Conservation (phyloP, 1,140 invertebrate genomes). For the Psilanteris sp. region DNA sequence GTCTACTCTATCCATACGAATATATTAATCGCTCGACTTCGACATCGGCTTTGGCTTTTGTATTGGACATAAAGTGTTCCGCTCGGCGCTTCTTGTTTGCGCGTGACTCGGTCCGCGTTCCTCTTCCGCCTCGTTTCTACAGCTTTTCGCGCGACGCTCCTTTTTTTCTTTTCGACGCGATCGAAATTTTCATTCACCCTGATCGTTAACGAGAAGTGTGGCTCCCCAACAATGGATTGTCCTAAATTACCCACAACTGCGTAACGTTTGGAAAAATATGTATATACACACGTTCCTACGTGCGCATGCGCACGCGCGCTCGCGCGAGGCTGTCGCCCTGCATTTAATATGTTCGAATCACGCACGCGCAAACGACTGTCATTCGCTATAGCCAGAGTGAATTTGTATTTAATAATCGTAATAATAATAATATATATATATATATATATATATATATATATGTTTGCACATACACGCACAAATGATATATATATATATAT, state of each 20-base stretch:
- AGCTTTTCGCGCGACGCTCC: conserved; percentile 9
- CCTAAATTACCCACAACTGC: conserved; percentile 45
- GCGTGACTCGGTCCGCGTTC: no score
- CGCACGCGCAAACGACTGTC: conserved; percentile 8
- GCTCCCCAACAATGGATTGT: conserved; percentile 55
- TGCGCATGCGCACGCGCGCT: no score
- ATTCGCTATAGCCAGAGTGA: conserved; percentile 43
- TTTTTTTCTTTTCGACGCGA: conserved; percentile 9
- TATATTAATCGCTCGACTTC: conserved; percentile 24
- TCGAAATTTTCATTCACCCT: no score
- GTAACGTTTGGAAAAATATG: conserved; percentile 56
- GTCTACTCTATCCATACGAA: conserved; percentile 5
- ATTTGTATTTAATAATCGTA: no score
- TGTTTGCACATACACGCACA: no score
- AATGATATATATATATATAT: no score
- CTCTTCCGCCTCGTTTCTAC: no score
- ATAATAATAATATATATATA: conserved; percentile 38
- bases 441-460: conserved; percentile 31
- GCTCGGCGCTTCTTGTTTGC: no score
- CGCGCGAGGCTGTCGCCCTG: no score
- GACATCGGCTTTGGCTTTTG: conserved; percentile 46
- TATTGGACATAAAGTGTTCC: conserved; percentile 7
- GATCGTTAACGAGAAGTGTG: conserved; percentile 45
- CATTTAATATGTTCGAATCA: no score
- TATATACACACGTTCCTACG: conserved; percentile 46